Conservation (phyloP, 1,140 invertebrate genomes). For the Dreissena rostriformis region DNA sequence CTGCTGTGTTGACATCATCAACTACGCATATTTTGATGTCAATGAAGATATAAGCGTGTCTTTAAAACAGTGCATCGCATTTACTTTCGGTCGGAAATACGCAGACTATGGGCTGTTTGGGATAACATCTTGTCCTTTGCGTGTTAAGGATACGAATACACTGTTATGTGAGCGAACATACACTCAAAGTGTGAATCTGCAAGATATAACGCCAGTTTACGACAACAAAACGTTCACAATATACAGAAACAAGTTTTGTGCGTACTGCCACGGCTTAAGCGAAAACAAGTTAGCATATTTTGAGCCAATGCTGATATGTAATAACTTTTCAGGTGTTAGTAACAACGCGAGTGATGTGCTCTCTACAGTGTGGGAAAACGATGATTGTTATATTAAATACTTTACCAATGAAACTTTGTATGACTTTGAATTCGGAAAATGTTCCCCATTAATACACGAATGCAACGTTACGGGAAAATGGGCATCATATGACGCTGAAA, state of each 20-base stretch:
- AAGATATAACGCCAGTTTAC: background rate
- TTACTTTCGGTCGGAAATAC: too few relatives aligned
- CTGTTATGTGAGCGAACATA: too few relatives aligned
- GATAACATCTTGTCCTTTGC: too few relatives aligned
- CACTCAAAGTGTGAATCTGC: too few relatives aligned
- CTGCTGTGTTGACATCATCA: too few relatives aligned
- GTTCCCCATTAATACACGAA: background rate
- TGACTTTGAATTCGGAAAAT: background rate
- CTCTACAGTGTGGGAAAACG: background rate
- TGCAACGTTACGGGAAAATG: slow-evolving; percentile 7
- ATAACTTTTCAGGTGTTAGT: background rate
- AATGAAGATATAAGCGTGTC: too few relatives aligned
- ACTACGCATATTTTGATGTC: too few relatives aligned
- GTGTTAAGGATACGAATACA: too few relatives aligned
- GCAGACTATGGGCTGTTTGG: too few relatives aligned
- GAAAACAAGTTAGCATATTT: slow-evolving; percentile 1
- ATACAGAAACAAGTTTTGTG: slow-evolving; percentile 13
- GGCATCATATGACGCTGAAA: background rate
- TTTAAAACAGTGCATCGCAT: too few relatives aligned
- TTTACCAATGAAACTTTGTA: background rate
- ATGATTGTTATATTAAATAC: background rate
- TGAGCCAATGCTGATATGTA: background rate
- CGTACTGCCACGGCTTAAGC: background rate
- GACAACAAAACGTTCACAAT: background rate
- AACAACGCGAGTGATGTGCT: background rate